phyloP scores from a whole-genome alignment of 2,113 vertebrate species.

The Leptodactylus fuscus region DNA sequence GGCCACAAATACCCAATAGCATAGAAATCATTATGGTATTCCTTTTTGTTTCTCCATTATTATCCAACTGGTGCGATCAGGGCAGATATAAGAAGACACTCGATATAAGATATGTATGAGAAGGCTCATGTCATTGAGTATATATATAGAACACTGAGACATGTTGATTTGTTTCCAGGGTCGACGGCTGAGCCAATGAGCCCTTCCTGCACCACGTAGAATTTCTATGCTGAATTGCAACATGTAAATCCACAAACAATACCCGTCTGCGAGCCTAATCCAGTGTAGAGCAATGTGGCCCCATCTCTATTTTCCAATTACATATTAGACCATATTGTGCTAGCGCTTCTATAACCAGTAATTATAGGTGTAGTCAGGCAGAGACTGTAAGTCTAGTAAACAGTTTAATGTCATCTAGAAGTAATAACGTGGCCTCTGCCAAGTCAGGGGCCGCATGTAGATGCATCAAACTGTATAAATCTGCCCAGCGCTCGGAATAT shows the following conservation, averaged over 20 bases:
- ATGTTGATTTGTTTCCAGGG: background rate
- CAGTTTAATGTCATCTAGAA: constrained; percentile 71
- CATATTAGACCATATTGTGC: background rate
- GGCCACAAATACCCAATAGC: no score
- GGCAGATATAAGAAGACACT: background rate
- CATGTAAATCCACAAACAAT: background rate
- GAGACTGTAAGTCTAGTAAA: constrained; percentile 71
- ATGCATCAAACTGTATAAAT: constrained; percentile 68
- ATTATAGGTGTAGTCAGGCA: constrained; percentile 67
- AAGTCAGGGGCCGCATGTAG: constrained; percentile 66
- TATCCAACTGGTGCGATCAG: no score
- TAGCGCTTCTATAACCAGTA: constrained; percentile 59
- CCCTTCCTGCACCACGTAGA: background rate
- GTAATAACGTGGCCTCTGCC: constrained; percentile 68
- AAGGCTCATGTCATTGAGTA: background rate
- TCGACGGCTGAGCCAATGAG: background rate
- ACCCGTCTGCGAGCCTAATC: background rate
- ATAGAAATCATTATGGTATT: no score
- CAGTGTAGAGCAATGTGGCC: background rate
- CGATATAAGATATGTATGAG: background rate
- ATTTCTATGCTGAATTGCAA: background rate
- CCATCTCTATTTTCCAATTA: background rate
- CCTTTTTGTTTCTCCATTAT: no score
- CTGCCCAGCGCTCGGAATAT: constrained; percentile 67
- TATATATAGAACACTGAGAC: background rate